Base-by-base conservation (phyloP, 2,113 vertebrate genomes). In the Orthonyx spaldingii region DNA sequence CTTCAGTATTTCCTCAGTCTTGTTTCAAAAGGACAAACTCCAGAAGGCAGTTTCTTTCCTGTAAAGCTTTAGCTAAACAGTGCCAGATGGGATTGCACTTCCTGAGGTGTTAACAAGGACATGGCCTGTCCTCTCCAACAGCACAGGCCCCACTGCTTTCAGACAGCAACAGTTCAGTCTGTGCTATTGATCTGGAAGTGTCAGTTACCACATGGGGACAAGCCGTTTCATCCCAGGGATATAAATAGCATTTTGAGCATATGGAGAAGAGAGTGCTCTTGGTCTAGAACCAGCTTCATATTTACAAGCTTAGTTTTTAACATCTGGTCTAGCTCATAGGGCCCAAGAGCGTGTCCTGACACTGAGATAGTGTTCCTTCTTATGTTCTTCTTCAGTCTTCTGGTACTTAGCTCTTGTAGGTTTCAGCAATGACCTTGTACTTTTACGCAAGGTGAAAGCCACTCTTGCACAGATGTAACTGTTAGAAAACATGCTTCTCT, bases 71-170 rank as follows among this genome's bases (percentile, higher is more conserved):
- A 85, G 57, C 74, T 89, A 85, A 94, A 82, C 23, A 85, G 53
- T 65, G 69, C 72, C 94, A 96, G 91, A 96, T 95, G 95, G 89
- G 23, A 79, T 76, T 85, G 89, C 50, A 42, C 70, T 93, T 97
- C 80, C 93, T 55, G 84, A 91, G 81, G 89, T 87, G 87, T 72
- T 91, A 97, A 80, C 94, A 96, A 97, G 94, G 94, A 90, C 90
- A 57, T 20, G 39, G 42, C 56, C 76, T 59, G 83, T 92, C 64
- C 83, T 94, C 35, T 90, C 35, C 60, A 61, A 4, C 46, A 78
- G 33, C 63, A 84, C 16, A 69, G 75, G 24, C 66, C 57, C 53
- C 56, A 10, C 70, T 77, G 78, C 91, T 87, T 85, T 82, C 87
- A 91, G 41, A 41, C 0, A 0, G 53, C 46, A 89, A 16, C 72